Base-by-base conservation (phyloP, 2,113 vertebrate genomes). In the Campylomormyrus numenius region DNA sequence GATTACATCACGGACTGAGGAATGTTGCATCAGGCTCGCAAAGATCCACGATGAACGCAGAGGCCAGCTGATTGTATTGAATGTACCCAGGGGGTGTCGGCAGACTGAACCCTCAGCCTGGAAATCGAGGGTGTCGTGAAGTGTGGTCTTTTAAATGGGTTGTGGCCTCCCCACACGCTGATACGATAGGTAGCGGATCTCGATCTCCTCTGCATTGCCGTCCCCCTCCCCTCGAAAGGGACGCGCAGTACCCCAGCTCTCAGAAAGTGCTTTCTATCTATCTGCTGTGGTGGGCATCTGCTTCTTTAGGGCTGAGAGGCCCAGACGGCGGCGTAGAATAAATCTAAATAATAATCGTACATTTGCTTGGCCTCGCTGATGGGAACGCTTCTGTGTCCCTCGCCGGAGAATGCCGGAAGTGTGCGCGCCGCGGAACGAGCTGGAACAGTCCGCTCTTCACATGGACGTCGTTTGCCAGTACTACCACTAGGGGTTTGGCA, bases 301-400 rank as follows among this genome's bases (percentile, higher is more conserved):
- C 62, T 88, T 90, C 84, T 88, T 89, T 58, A 56, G 39, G 49
- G 27, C 58, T 35, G 58, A 15, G 53, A 85, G 56, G 13, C 48
- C n/a, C 90, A 86, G 84, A 49, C 88, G 52, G 74, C 45, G 35
- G 49, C 49, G 15, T 46, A 13, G 88, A 87, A 77, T 13, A 49
- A 89, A 80, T 92, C 90, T 92, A 87, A 93, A 91, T 90, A 89
- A n/a, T 90, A 89, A 89, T 85, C 58, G 31, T 91, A 89, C 91
- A 90, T 91, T 53, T 89, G 80, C 39, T 39, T 42, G 50, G 90
- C 88, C 83, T 85, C 74, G 46, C 70, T 17, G 35, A 35, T 46
- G 88, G 88, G 46, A 74, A 74, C 56, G 27, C 50, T 85, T 21
- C 35, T 15, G 49, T 58, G 87, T 56, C 50, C 77, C 89, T 92